Base-by-base conservation (phyloP, 1,140 invertebrate species). In the Bathynomus jamesi region DNA sequence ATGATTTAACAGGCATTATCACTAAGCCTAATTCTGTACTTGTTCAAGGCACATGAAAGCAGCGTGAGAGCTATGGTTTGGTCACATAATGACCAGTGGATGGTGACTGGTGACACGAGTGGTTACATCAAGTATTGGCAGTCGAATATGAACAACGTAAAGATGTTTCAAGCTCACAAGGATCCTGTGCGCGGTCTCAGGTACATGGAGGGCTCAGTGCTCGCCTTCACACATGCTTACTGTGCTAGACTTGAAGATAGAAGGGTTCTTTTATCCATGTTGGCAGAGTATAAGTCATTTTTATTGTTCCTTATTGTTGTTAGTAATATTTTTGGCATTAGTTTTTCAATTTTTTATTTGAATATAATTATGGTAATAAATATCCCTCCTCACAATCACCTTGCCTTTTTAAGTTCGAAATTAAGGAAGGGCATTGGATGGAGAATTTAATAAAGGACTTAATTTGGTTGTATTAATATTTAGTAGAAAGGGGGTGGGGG, bases 71-170 rank as follows among this genome's bases (percentile, higher is more conserved):
- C 95, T 24, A 99, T 99, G 96, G 92, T 96, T 13, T 99, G 98
- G 98, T 98, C 95, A 40, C 94, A 98, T 82, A 98, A 96, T 81
- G 96, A 99, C 84, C 90, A 92, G 77, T 99, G 98, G 98, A 97
- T 99, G 95, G 92, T 99, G 60, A 99, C 97, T 0, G 98, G 94
- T 11, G 98, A 99, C 85, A 95, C 99, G 82, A 90, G 91, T 62
- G 98, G 98, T 31, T 99, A 94, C 82, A 94, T 99, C 61, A 99
- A 99, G 81, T 99, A 99, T 85, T 99, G 98, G 98, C 98, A 99
- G 86, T 96, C 95, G 77, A 99, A 99, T 84, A 99, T 99, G 97
- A 99, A 99, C 85, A 99, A 99, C 85, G 98, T 99, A 24, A 99
- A 99, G 87, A 98, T 99, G 95, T 99, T 96, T 87, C 96, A 99